Evolutionary conservation across 2,113 vertebrate genomes (phyloP), one percentile per base, ranked within the genome.

Genomic region (Vanacampus margaritifer): DNA sequence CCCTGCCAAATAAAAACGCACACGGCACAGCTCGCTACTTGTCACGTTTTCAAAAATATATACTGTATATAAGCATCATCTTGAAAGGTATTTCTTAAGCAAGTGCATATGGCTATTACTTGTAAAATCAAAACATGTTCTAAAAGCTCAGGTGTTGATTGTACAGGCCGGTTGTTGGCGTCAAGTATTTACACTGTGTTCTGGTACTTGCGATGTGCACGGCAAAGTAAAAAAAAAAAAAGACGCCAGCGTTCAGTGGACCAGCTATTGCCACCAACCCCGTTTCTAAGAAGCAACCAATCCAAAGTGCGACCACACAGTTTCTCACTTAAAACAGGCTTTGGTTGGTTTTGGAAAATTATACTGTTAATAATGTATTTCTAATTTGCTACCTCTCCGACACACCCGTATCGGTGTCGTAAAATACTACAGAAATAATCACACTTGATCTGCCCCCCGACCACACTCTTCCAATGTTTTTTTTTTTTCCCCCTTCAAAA

Each of bases 91-190:
- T 78, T 86, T 86, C 79, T 85, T 79, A 87, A 87, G 84, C 84
- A 90, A 88, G 88, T 90, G 87, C 84, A 89, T 89, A 89, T 90
- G 87, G 86, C 88, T 88, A 86, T 87, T 81, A 87, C 87, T 88
- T 84, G 80, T 82, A 79, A 86, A 87, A 90, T 88, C 51, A 88
- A 75, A 80, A 80, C 85, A 81, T 75, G 75, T 58, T 81, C 86
- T 89, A 87, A 88, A 89, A 86, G 87, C 82, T 87, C 82, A 81
- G 87, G 88, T 79, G 80, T 83, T 89, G 87, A 91, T 90, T 89
- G 86, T 89, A 85, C 84, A 43, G 87, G 85, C 80, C 82, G 75
- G 78, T 76, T 64, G 78, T 86, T 84, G 84, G 86, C 80, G 63
- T 88, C 79, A 80, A 78, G 77, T 82, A 79, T 84, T 73, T 82